Evolutionary conservation across 1,140 invertebrate genomes (phyloP).

Genomic region (Aphis gossypii): DNA sequence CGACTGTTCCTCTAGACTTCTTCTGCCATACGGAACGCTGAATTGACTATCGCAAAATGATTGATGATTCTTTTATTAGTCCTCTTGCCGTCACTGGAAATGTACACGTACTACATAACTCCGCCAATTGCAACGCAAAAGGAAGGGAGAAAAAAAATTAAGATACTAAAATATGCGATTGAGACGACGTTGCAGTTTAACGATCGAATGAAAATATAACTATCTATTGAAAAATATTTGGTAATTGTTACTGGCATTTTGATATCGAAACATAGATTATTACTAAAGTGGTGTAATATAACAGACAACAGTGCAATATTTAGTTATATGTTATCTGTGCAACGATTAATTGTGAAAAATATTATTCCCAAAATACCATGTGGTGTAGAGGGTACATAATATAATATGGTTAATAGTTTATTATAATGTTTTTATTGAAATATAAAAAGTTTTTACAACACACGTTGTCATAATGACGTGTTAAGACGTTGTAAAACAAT

Average conservation of each 20-base stretch:
- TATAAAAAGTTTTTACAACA: background rate
- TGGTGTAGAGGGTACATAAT: background rate
- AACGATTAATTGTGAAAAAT: background rate
- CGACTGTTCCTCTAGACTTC: background rate
- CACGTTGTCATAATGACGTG: background rate
- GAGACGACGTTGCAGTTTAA: background rate
- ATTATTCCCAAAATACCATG: background rate
- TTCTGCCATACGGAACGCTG: background rate
- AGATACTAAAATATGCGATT: background rate
- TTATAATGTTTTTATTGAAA: background rate
- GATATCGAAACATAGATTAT: background rate
- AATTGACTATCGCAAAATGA: background rate
- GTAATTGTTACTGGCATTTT: background rate
- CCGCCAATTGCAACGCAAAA: background rate
- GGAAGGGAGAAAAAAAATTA: background rate
- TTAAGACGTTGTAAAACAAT: constrained; percentile 17
- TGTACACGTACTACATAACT: background rate
- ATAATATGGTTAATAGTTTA: background rate
- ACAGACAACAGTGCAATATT: background rate
- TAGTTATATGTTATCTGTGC: background rate
- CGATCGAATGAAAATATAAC: background rate
- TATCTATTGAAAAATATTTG: background rate
- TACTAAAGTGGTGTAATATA: background rate
- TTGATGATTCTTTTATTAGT: constrained; percentile 3
- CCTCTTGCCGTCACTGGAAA: background rate